phyloP scores from a whole-genome alignment of 2,113 vertebrate species.

The Zosterops japonicus region DNA sequence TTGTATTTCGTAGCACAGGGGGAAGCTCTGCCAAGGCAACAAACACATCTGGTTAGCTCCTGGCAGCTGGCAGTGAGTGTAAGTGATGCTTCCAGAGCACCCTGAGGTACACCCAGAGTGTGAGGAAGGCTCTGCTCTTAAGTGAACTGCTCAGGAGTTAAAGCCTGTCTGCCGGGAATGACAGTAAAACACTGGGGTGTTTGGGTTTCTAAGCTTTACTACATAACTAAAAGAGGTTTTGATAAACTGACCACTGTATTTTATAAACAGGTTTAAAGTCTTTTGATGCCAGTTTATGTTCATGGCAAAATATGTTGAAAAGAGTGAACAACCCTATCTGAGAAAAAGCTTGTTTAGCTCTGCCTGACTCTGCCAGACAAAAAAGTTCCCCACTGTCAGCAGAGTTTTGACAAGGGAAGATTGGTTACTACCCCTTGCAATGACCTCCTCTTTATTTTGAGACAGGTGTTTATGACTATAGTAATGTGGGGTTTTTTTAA shows the following conservation, averaged over 20 bases:
- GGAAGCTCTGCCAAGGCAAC: background rate
- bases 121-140: background rate
- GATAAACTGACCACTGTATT: background rate
- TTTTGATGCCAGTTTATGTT: background rate
- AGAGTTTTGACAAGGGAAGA: background rate
- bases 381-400: background rate
- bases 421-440: background rate
- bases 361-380: background rate
- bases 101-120: fast-evolving
- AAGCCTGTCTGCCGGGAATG: background rate
- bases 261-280: background rate
- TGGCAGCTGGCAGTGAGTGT: background rate
- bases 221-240: background rate
- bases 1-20: fast-evolving
- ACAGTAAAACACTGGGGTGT: background rate
- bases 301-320: background rate
- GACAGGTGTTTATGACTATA: background rate
- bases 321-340: background rate
- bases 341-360: background rate
- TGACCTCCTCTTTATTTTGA: background rate
- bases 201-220: background rate
- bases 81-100: background rate
- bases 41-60: background rate
- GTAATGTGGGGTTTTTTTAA: background rate
- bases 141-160: background rate